Base-by-base conservation (phyloP, 2,888 invertebrate genomes). In the Mongoloraphidia duomilia region DNA sequence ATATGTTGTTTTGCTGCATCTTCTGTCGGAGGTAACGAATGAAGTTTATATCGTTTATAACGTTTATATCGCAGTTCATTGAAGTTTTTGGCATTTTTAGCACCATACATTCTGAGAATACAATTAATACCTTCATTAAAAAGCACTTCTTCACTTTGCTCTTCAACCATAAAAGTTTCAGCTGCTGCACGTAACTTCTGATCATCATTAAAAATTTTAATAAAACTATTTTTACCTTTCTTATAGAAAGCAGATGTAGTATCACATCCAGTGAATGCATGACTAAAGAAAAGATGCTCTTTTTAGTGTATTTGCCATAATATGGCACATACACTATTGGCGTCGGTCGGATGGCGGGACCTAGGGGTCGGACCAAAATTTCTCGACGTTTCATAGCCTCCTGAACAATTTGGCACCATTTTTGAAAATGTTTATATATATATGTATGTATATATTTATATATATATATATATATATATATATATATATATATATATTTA, bases 101-200 rank as follows among this genome's bases (percentile, higher is more conserved):
- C n/a, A 46, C 47, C 50, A 47, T 51, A 51, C 52, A 47, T 42
- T 42, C 46, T 50, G 40, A 51, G 50, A 51, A 51, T 51, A 50
- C 47, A 50, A 49, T 49, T 48, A 49, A 49, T 49, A 47, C 37
- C 44, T 48, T 48, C 46, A 48, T 49, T 49, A 49, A 49, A 49
- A 46, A 49, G 39, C n/a, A 48, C 13, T 48, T 49, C 40, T 48
- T 49, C 45, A 46, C 46, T 49, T 49, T 49, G 46, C 34, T 49
- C 17, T 48, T 48, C 47, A n/a, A n/a, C n/a, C 37, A 45, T 11
- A 34, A 45, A 45, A 45, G 36, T 49, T 45, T 49, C 45, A 44
- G 39, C 39, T 38, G 38, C 46, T 48, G 46, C 17, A 48, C 49
- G 39, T 49, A 49, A 49, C 12, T 49, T 49, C 49, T 49, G 47